Base-by-base conservation (phyloP, 2,113 vertebrate genomes). In the Mustela lutreola region DNA sequence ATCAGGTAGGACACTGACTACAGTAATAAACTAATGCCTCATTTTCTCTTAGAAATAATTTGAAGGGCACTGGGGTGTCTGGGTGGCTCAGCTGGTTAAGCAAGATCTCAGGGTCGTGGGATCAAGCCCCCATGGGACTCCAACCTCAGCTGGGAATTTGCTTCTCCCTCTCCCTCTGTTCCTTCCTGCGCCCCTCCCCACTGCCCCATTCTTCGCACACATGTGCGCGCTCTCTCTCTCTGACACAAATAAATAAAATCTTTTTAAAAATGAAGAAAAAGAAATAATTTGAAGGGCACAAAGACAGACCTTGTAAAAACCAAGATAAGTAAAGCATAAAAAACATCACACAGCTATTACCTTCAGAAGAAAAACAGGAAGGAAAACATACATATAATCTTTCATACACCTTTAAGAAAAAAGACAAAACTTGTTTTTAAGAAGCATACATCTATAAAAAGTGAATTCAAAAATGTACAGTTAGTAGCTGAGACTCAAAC, bases 401-500 rank as follows among this genome's bases (percentile, higher is more conserved):
- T n/a, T n/a, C n/a, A n/a, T n/a, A 63, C 4, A 48, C 94, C 87
- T 0, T 26, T 92, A 48, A 76, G 89, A 83, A 96, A 92, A 90
- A 11, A 91, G 91, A 73, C 67, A 94, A 91, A 91, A 60, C 14
- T 14, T 93, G 24, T 91, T 90, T 93, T 82, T 60, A 97, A 89
- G 82, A 65, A 92, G 81, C 12, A 93, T 18, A 42, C 26, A 94
- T 42, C 53, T 71, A 42, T 80, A 71, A 94, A 94, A 88, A 60
- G 4, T 63, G 53, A 86, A 90, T 94, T 95, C 16, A 96, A 71
- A 97, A 92, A 50, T 80, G 28, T 71, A 95, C 18, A 97, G 50
- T 31, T 92, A 85, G 95, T 91, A 36, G 11, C 91, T 93, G 71
- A 95, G 0, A 4, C 84, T 88, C 67, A 96, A 70, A 86, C 42